Percentiles rank a stretch among this genome's conserved stretches.
Evolutionary conservation across 1,140 invertebrate species (phyloP).

Genomic region (Drosophila orena): DNA sequence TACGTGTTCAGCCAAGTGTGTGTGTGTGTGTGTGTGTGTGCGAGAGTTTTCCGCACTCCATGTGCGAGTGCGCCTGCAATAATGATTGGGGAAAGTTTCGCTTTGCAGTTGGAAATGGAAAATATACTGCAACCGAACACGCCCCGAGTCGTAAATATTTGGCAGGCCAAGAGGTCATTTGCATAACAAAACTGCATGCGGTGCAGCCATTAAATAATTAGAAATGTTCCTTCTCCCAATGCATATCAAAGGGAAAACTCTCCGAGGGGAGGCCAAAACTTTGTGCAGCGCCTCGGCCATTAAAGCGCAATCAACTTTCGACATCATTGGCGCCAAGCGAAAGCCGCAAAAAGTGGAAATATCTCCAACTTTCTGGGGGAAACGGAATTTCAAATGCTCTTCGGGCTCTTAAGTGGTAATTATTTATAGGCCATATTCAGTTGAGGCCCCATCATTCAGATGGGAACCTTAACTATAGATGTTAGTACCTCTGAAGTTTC

Average conservation of each 20-base stretch:
- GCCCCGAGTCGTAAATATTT: constrained; percentile 72
- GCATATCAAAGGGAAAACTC: constrained; percentile 20
- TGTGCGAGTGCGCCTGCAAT: constrained; percentile 58
- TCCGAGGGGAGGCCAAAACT: constrained; percentile 37
- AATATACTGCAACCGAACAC: constrained; percentile 64
- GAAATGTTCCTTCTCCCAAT: constrained; percentile 60
- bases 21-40: constrained; percentile 21
- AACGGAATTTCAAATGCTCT: constrained; percentile 22
- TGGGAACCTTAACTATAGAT: background rate
- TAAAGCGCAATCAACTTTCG: constrained; percentile 77
- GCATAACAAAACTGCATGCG: constrained; percentile 82
- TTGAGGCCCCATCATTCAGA: no score
- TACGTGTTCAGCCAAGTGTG: constrained; percentile 74
- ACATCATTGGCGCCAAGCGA: constrained; percentile 68
- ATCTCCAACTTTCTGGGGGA: background rate
- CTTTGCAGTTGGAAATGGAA: constrained; percentile 63
- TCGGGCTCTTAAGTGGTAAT: background rate
- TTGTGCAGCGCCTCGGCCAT: constrained; percentile 72
- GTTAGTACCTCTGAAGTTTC: background rate
- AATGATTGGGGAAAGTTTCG: constrained; percentile 81
- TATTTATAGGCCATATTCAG: no score
- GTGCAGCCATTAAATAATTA: constrained; percentile 81
- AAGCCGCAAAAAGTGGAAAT: constrained; percentile 21
- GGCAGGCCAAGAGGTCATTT: constrained; percentile 68
- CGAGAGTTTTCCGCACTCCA: constrained; percentile 19